Conservation (phyloP, 2,113 vertebrate genomes). For the Pelecanoides urinatrix region DNA sequence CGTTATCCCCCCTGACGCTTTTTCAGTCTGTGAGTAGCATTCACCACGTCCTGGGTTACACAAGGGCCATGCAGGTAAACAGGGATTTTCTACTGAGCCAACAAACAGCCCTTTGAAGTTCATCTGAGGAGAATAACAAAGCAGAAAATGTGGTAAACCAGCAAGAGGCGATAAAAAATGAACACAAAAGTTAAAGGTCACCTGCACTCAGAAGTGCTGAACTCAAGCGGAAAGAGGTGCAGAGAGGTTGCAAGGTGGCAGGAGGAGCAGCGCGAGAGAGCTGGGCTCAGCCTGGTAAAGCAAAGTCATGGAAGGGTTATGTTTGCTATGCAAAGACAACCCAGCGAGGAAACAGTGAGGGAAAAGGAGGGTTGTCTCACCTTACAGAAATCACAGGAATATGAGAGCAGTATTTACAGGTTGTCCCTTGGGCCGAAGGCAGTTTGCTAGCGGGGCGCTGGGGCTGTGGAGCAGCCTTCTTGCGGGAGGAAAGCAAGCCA, state of each 20-base stretch:
- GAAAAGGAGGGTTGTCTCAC: neutral
- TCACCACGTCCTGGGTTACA: neutral
- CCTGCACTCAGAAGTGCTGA: neutral
- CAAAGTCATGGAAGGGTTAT: rapidly evolving
- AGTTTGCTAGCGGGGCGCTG: neutral
- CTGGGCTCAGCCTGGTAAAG: neutral
- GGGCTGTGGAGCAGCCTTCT: neutral
- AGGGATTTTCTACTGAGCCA: neutral
- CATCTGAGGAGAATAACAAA: neutral
- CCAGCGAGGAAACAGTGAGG: neutral
- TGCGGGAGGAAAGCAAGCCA: neutral
- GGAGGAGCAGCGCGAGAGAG: neutral
- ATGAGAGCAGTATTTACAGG: neutral
- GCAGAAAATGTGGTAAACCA: neutral
- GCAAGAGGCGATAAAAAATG: neutral
- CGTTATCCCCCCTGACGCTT: neutral
- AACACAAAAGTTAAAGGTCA: neutral
- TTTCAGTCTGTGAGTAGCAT: neutral
- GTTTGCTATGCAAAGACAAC: neutral
- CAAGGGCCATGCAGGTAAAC: neutral
- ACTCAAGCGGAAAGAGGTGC: rapidly evolving
- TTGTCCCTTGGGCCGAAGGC: neutral
- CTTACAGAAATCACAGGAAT: neutral
- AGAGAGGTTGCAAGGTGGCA: neutral
- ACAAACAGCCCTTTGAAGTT: neutral